Percentiles rank a stretch among this genome's conserved stretches.
phyloP scores from a whole-genome alignment of 1,140 invertebrate genomes.

The Globodera rostochiensis region DNA sequence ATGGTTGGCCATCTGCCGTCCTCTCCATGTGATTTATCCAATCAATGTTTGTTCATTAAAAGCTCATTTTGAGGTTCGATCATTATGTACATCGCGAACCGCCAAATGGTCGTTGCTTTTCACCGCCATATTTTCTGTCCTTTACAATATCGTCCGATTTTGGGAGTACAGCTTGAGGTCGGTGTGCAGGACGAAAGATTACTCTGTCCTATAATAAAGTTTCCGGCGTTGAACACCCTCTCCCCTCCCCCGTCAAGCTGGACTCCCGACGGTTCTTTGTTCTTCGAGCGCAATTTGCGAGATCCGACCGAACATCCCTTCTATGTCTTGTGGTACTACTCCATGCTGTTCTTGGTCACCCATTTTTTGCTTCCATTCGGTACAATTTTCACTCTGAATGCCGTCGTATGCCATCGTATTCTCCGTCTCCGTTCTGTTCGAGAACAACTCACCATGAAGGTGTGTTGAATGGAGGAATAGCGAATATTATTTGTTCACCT shows the following conservation, averaged over 20 bases:
- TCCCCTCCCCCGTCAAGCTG: slow-evolving; percentile 21
- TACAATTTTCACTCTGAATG: slow-evolving; percentile 55
- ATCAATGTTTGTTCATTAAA: too few relatives aligned
- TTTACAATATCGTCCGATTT: slow-evolving; percentile 59
- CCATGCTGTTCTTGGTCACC: slow-evolving; percentile 55
- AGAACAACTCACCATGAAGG: slow-evolving; percentile 51
- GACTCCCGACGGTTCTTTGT: slow-evolving; percentile 27
- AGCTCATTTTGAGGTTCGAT: slow-evolving; percentile 42
- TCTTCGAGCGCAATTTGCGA: slow-evolving; percentile 53
- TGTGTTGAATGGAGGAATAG: slow-evolving; percentile 17
- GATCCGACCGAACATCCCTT: slow-evolving; percentile 44
- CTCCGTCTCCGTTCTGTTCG: slow-evolving; percentile 49
- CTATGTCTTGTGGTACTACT: slow-evolving; percentile 58
- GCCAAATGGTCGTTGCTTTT: slow-evolving; percentile 51
- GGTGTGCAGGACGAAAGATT: neutral
- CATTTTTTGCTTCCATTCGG: slow-evolving; percentile 61
- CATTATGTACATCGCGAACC: slow-evolving; percentile 58
- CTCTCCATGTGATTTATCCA: slow-evolving; percentile 14
- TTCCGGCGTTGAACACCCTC: too few relatives aligned
- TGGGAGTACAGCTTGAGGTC: slow-evolving; percentile 57
- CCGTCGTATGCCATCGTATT: slow-evolving; percentile 53
- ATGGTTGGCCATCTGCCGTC: slow-evolving; percentile 24
- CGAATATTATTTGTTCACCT: neutral
- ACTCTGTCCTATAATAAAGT: too few relatives aligned
- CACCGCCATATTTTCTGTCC: slow-evolving; percentile 50